phyloP scores from a whole-genome alignment of 2,113 vertebrate species.

The Tichodroma muraria region DNA sequence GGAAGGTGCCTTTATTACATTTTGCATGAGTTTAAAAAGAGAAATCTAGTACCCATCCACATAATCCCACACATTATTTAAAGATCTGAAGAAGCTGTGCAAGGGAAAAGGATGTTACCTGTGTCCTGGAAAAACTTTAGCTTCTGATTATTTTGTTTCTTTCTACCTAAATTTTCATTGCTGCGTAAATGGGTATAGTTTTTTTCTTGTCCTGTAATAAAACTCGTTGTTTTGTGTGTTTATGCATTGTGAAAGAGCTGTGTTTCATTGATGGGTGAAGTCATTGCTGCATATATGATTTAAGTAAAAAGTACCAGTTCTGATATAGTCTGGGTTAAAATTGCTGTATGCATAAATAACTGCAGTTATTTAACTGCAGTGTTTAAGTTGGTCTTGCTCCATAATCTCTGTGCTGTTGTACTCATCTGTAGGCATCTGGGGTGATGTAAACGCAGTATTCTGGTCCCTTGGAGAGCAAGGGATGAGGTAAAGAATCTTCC shows the following conservation, averaged over 20 bases:
- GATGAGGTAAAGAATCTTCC: not conserved
- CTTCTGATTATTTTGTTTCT: not conserved
- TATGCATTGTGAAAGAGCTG: not conserved
- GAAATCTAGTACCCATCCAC: not conserved
- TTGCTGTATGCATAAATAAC: not conserved
- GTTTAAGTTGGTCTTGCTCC: not conserved
- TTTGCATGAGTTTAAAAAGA: not conserved
- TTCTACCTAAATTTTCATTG: not conserved
- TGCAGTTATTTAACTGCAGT: not conserved
- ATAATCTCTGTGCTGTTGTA: not conserved
- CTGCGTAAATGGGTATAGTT: not conserved
- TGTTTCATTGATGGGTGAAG: constrained; percentile 8
- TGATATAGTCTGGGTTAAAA: not conserved
- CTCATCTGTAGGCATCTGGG: not conserved
- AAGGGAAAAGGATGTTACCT: constrained; percentile 52
- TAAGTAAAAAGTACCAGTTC: not conserved
- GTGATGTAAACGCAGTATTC: not conserved
- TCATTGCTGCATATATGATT: not conserved
- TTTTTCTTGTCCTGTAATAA: not conserved
- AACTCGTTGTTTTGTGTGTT: not conserved
- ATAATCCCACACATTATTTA: not conserved
- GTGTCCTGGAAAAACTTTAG: constrained; percentile 40
- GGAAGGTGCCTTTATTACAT: not conserved
- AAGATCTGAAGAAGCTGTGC: constrained; percentile 3
- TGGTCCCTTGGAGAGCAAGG: not conserved